Evolutionary conservation across 2,113 vertebrate species (phyloP).

Genomic region (Etia nguti): DNA sequence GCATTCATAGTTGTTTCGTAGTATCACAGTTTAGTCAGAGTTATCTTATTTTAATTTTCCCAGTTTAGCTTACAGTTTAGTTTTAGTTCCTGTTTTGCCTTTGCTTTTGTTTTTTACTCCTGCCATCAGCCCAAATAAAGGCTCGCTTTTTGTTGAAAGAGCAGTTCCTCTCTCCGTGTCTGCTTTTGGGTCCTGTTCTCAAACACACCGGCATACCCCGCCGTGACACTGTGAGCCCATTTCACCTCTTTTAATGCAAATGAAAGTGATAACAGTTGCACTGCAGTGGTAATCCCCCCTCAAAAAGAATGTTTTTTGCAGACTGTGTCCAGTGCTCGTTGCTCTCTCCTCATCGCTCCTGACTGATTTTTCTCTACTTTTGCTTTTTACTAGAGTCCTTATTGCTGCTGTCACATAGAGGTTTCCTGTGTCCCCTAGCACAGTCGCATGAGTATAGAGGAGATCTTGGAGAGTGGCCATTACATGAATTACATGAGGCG

Average conservation of each 20-base stretch:
- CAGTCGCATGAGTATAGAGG: not conserved
- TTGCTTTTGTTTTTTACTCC: too few relatives aligned
- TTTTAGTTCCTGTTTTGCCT: too few relatives aligned
- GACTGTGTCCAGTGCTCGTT: fast-evolving
- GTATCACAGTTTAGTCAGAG: too few relatives aligned
- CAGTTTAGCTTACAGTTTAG: too few relatives aligned
- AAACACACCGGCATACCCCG: too few relatives aligned
- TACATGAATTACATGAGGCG: not conserved
- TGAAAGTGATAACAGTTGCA: not conserved
- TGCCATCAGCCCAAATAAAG: too few relatives aligned
- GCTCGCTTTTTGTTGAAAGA: too few relatives aligned
- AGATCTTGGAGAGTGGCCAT: not conserved
- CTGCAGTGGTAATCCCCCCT: not conserved
- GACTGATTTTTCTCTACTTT: not conserved
- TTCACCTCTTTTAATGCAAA: not conserved
- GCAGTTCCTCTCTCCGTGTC: too few relatives aligned
- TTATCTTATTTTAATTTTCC: too few relatives aligned
- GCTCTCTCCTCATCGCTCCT: not conserved
- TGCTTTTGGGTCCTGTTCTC: too few relatives aligned
- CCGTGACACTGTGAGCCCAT: not conserved
- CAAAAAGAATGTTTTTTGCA: not conserved
- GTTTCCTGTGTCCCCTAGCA: not conserved
- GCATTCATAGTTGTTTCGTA: too few relatives aligned
- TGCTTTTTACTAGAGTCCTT: not conserved
- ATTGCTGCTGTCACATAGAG: not conserved